A percentile compares a stretch with the other conserved stretches of the same genome.
Evolutionary conservation across 1,140 invertebrate genomes (phyloP).

Genomic region (Nymphalis io): DNA sequence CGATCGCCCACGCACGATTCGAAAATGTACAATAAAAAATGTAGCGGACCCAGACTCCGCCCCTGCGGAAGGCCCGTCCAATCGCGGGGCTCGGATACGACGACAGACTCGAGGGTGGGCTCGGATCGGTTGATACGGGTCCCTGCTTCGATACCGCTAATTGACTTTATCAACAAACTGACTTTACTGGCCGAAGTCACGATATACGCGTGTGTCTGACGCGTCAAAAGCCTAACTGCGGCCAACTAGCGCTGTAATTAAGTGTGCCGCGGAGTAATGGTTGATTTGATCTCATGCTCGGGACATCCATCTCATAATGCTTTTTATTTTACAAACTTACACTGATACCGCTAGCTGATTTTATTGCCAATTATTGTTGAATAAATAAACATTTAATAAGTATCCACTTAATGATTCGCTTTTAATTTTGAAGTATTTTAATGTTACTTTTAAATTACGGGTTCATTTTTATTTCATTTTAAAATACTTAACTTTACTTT

Average conservation of each 20-base stretch:
- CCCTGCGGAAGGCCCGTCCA: conserved; percentile 63
- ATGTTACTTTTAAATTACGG: background rate
- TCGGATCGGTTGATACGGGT: conserved; percentile 71
- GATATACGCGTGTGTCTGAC: conserved; percentile 74
- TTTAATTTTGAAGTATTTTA: conserved; percentile 4
- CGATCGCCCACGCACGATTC: conserved; percentile 67
- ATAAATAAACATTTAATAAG: conserved; percentile 8
- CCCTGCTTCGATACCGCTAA: conserved; percentile 78
- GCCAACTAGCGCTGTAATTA: conserved; percentile 71
- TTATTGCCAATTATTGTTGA: conserved; percentile 22
- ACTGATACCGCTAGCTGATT: conserved; percentile 20
- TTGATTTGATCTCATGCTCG: conserved; percentile 59
- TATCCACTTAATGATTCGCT: background rate
- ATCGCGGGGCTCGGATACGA: conserved; percentile 56
- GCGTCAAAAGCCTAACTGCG: conserved; percentile 77
- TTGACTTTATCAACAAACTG: conserved; percentile 80
- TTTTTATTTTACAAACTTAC: conserved; percentile 25
- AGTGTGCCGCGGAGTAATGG: conserved; percentile 67
- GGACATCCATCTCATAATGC: conserved; percentile 24
- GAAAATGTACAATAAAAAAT: conserved; percentile 72
- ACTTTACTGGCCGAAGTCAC: conserved; percentile 77
- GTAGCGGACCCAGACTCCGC: conserved; percentile 66
- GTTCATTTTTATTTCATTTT: background rate
- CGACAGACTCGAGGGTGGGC: conserved; percentile 68
- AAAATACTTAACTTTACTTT: background rate